phyloP scores from a whole-genome alignment of 2,113 vertebrate genomes.

The Toxotes jaculatrix region DNA sequence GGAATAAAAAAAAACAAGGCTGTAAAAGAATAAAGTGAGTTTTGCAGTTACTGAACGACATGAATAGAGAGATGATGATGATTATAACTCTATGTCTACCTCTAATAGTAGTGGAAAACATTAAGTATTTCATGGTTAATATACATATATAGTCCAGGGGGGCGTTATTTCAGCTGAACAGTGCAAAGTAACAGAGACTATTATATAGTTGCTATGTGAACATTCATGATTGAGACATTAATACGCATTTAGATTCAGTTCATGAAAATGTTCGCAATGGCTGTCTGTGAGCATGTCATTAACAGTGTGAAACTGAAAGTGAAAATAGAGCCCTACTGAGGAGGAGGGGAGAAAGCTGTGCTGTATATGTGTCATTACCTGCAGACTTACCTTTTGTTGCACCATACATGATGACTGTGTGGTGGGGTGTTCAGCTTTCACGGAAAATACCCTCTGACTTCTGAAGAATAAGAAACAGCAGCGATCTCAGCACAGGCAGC shows the following conservation, averaged over 20 bases:
- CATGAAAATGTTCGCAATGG: background rate
- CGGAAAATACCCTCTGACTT: slow-evolving; percentile 43
- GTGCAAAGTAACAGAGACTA: background rate
- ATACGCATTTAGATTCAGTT: too few species aligned
- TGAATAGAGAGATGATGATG: too few species aligned
- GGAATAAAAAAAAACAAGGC: too few species aligned
- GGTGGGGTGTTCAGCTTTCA: background rate
- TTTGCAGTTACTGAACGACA: too few species aligned
- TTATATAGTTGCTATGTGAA: background rate
- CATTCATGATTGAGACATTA: background rate
- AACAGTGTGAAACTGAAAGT: slow-evolving; percentile 29
- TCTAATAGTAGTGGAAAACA: too few species aligned
- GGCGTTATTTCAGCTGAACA: background rate
- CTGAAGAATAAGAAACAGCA: slow-evolving; percentile 25
- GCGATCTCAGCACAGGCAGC: background rate
- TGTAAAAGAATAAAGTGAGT: too few species aligned
- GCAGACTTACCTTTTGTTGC: slow-evolving; percentile 57
- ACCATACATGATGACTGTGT: slow-evolving; percentile 46
- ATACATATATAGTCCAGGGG: too few species aligned
- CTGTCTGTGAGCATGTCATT: background rate
- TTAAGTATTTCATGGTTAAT: too few species aligned
- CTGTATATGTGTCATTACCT: background rate
- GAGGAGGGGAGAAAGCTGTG: background rate
- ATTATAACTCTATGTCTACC: too few species aligned
- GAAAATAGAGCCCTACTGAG: background rate